A percentile compares a stretch with the other conserved stretches of the same genome.
These are phyloP conservation scores for Scomber japonicus DNA, from an alignment of 2,113 vertebrate species.

Conservation along the genomic window DNA sequence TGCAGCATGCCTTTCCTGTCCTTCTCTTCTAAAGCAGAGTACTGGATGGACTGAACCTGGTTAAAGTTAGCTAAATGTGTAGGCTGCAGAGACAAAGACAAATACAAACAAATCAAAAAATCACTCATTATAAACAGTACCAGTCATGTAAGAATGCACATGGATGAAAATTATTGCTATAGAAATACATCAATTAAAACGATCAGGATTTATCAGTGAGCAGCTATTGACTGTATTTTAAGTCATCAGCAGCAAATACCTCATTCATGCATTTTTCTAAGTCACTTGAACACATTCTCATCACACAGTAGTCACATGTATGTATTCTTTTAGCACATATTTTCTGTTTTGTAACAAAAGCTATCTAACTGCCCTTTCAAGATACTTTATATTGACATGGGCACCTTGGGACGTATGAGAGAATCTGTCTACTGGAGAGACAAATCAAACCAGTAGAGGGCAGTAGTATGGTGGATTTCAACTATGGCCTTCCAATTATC, in stretches of 20 bases:
- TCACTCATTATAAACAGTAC: background rate
- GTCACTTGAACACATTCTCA: background rate
- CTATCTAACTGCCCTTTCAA: background rate
- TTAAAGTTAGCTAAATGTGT: slow-evolving; percentile 96
- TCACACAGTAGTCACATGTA: background rate
- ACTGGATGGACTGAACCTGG: slow-evolving; percentile 96
- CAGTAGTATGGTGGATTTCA: slow-evolving; percentile 41
- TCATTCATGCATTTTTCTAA: background rate
- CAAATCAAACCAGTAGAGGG: slow-evolving; percentile 57
- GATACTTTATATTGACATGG: background rate
- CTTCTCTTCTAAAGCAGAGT: slow-evolving; percentile 93
- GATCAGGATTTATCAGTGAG: background rate
- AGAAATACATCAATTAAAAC: background rate
- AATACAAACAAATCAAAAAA: background rate
- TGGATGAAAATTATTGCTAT: background rate
- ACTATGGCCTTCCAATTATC: background rate
- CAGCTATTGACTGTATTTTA: background rate
- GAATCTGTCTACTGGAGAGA: background rate
- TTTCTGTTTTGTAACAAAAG: background rate
- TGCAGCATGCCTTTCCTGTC: slow-evolving; percentile 95
- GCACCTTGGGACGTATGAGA: background rate
- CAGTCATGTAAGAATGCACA: background rate
- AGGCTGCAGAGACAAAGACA: slow-evolving; percentile 83
- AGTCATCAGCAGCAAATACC: background rate
- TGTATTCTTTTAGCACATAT: background rate